These are phyloP conservation scores for Arothron firmamentum DNA, from an alignment of 2,113 vertebrate species.

Conservation along the genomic window DNA sequence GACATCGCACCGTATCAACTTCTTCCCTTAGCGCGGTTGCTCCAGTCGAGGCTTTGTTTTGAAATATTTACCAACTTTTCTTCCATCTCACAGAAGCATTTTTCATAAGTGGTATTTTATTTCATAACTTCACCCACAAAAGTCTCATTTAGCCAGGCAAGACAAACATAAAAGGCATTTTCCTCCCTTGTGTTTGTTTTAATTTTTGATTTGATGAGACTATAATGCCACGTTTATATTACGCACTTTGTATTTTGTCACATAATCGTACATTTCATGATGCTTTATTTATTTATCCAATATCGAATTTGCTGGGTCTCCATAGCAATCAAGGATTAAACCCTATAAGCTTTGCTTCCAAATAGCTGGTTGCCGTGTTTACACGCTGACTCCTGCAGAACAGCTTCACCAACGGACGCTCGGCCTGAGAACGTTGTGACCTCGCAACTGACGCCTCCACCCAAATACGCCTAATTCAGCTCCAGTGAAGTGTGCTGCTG, in stretches of 20 bases:
- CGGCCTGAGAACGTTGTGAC: neutral
- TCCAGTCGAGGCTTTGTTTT: neutral
- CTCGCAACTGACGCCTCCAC: neutral
- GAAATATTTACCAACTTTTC: neutral
- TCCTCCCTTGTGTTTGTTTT: neutral
- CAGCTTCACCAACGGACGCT: neutral
- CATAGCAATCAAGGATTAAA: conserved; percentile 1
- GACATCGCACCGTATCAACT: too few species aligned
- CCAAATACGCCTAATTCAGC: neutral
- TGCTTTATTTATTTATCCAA: neutral
- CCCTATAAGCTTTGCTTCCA: neutral
- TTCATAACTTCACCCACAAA: neutral
- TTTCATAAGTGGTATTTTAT: neutral
- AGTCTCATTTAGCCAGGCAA: neutral
- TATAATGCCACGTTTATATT: neutral
- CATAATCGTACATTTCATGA: neutral
- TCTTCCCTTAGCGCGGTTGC: neutral
- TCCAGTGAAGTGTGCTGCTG: too few species aligned
- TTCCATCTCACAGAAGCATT: conserved; percentile 2
- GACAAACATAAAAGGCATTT: neutral
- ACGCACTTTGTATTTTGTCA: neutral
- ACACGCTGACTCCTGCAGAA: neutral
- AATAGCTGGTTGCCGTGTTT: neutral
- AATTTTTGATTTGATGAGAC: neutral
- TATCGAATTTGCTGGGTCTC: neutral